Conservation (phyloP, 2,797 vertebrate species). For the Channallabes apus region DNA sequence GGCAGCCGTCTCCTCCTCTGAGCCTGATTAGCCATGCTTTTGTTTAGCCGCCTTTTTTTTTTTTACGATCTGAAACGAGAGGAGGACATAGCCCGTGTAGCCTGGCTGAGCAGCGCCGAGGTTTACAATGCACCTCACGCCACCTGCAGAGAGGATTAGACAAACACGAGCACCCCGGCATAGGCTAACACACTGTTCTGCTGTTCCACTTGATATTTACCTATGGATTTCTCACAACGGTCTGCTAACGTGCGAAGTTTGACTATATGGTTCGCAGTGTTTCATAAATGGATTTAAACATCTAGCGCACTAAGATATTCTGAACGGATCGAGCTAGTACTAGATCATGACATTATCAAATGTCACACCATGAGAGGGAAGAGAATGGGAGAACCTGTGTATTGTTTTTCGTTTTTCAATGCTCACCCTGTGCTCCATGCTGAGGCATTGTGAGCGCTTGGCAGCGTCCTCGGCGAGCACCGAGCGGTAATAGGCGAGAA, state of each 20-base stretch:
- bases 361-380: constrained; percentile 41
- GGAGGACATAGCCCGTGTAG: constrained; percentile 36
- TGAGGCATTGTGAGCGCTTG: constrained; percentile 36
- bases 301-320: constrained; percentile 26
- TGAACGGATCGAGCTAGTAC: constrained; percentile 10
- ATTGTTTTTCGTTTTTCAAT: constrained; percentile 29
- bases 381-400: constrained; percentile 19
- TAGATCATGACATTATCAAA: constrained; percentile 51
- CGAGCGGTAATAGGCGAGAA: constrained; percentile 32
- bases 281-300: constrained; percentile 17
- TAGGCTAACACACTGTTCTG: constrained; percentile 28
- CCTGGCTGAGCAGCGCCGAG: neutral
- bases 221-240: constrained; percentile 26
- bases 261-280: neutral
- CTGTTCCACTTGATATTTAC: constrained; percentile 43
- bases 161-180: constrained; percentile 39
- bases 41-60: constrained; percentile 27
- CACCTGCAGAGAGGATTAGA: constrained; percentile 46
- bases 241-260: neutral
- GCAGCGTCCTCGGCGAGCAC: constrained; percentile 41
- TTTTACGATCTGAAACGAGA: constrained; percentile 32
- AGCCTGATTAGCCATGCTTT: constrained; percentile 43
- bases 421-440: constrained; percentile 18
- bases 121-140: constrained; percentile 35
- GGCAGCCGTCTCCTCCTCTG: constrained; percentile 59